These are phyloP conservation scores for Chloroclystis v-ata DNA, from an alignment of 2,888 invertebrate genomes.

Conservation along the genomic window DNA sequence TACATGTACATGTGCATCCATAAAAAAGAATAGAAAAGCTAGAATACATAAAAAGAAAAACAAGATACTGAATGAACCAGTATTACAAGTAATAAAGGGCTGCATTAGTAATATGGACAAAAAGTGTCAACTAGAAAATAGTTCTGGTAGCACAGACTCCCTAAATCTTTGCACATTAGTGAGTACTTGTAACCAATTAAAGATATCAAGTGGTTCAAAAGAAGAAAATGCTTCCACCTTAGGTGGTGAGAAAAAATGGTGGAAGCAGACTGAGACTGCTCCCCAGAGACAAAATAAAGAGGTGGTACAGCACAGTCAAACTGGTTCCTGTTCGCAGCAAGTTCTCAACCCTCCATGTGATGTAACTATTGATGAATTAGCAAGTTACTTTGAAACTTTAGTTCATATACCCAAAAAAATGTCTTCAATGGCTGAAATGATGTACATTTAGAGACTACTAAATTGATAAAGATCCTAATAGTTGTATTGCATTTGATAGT, in stretches of 20 bases:
- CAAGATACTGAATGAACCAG: conserved; percentile 77
- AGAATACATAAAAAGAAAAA: conserved; percentile 59
- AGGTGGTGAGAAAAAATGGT: conserved; percentile 51
- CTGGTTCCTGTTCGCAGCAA: conserved; percentile 86
- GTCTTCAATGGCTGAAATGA: conserved; percentile 99
- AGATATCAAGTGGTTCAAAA: conserved; percentile 51
- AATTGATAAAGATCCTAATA: neutral
- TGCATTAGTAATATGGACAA: conserved; percentile 31
- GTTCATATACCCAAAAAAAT: conserved; percentile 98
- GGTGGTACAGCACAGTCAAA: conserved; percentile 43
- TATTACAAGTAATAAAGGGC: conserved; percentile 69
- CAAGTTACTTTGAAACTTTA: conserved; percentile 96
- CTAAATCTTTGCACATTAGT: conserved; percentile 62
- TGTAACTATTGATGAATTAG: conserved; percentile 95
- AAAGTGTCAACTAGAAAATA: conserved; percentile 24
- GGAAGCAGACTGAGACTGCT: conserved; percentile 43
- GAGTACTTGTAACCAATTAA: conserved; percentile 65
- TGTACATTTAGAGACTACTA: conserved; percentile 86
- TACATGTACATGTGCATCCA: conserved; percentile 49
- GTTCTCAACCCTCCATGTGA: conserved; percentile 86
- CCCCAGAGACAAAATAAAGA: conserved; percentile 40
- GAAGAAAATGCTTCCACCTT: conserved; percentile 30
- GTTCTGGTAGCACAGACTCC: conserved; percentile 39
- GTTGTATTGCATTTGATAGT: neutral
- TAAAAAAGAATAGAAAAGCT: conserved; percentile 43